Evolutionary conservation across 2,797 vertebrate species (phyloP).

Genomic region (Okamejei kenojei): DNA sequence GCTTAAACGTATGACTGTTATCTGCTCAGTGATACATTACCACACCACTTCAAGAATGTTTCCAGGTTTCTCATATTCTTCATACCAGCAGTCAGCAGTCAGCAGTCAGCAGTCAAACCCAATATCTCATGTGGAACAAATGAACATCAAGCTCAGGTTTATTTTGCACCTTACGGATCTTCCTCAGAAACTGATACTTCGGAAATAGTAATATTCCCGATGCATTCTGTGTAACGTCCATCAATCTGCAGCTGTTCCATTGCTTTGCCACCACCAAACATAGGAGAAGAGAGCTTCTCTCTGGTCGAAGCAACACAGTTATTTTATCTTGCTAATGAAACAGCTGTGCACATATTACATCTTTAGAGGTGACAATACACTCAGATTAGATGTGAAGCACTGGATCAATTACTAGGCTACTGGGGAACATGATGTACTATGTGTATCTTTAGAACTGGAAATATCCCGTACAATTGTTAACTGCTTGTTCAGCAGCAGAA

Average conservation of each 20-base stretch:
- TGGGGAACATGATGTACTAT: background rate
- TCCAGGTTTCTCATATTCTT: background rate
- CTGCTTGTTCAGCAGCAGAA: background rate
- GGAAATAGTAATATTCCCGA: background rate
- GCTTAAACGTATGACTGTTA: background rate
- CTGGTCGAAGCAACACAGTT: background rate
- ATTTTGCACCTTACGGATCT: background rate
- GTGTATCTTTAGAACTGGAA: constrained; percentile 5
- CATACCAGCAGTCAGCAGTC: background rate
- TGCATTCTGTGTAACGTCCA: background rate
- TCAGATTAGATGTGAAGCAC: background rate
- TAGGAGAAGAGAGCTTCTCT: background rate
- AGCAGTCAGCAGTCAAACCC: background rate
- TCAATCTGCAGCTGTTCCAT: background rate
- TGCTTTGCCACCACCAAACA: background rate
- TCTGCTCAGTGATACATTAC: background rate
- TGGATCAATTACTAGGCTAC: constrained; percentile 5
- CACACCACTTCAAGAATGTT: background rate
- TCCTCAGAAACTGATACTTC: background rate
- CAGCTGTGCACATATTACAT: background rate
- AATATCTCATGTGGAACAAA: background rate
- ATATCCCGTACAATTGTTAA: background rate
- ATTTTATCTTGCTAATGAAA: constrained; percentile 15
- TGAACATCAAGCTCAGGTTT: background rate
- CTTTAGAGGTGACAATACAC: background rate